phyloP scores from a whole-genome alignment of 1,140 invertebrate species.

The Drosophila subpulchrella region DNA sequence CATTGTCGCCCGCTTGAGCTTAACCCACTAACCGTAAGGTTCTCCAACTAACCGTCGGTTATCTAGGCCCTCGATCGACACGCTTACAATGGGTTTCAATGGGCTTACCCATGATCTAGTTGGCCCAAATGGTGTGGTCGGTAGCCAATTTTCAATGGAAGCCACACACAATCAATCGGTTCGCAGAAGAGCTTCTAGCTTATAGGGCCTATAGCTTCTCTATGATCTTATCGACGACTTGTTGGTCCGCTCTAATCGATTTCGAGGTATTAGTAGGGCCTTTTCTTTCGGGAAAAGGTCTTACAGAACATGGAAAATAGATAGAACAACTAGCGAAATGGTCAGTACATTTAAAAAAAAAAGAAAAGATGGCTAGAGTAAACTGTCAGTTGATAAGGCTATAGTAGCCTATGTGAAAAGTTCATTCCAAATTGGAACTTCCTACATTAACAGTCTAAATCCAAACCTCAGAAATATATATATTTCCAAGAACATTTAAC shows the following conservation, averaged over 20 bases:
- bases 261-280: constrained; percentile 18
- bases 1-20: constrained; percentile 12
- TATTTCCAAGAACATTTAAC: not conserved
- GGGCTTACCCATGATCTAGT: constrained; percentile 20
- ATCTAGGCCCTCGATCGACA: constrained; percentile 23
- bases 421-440: not conserved
- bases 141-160: constrained; percentile 53
- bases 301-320: too few species aligned
- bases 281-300: not conserved
- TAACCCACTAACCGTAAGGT: constrained; percentile 38
- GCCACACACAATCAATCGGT: constrained; percentile 47
- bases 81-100: not conserved
- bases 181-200: constrained; percentile 28
- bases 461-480: too few species aligned
- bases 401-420: too few species aligned
- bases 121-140: constrained; percentile 6
- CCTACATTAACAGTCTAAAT: not conserved
- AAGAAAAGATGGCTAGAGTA: not conserved
- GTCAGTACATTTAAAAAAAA: not conserved
- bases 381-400: not conserved
- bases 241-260: constrained; percentile 8
- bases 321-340: not conserved
- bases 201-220: not conserved
- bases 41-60: constrained; percentile 15
- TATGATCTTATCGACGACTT: constrained; percentile 4